These are phyloP conservation scores for Alfaro cultratus DNA, from an alignment of 2,797 vertebrate species.

Conservation along the genomic window DNA sequence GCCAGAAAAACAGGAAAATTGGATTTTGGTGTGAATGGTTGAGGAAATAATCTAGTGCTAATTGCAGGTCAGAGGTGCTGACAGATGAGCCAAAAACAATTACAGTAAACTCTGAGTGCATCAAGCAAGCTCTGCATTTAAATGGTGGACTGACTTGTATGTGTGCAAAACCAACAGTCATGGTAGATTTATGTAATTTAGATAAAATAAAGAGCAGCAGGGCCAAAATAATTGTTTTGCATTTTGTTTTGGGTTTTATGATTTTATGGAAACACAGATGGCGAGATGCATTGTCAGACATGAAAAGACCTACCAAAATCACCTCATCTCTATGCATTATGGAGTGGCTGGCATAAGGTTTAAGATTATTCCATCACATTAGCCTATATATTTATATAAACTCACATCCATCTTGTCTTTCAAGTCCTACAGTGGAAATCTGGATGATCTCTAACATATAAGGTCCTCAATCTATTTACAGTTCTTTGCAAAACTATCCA, in stretches of 20 bases:
- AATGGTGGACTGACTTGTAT: constrained; percentile 7
- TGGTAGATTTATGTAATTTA: background rate
- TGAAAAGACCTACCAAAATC: constrained; percentile 16
- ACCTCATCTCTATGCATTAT: constrained; percentile 50
- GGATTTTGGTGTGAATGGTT: constrained; percentile 15
- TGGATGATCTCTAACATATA: background rate
- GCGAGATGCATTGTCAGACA: background rate
- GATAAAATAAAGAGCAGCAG: constrained; percentile 13
- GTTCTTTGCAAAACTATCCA: background rate
- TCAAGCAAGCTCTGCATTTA: background rate
- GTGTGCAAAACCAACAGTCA: background rate
- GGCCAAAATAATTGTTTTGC: constrained; percentile 11
- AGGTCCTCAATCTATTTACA: background rate
- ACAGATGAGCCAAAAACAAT: constrained; percentile 2
- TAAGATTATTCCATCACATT: constrained; percentile 38
- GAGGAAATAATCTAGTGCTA: constrained; percentile 46
- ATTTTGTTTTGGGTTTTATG: background rate
- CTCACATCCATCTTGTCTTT: constrained; percentile 16
- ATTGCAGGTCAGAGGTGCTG: constrained; percentile 38
- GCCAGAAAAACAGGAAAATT: constrained; percentile 37
- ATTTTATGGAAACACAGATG: background rate
- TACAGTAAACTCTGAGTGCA: background rate
- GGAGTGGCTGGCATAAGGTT: constrained; percentile 47
- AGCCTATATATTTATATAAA: constrained; percentile 1
- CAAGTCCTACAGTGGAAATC: background rate